Evolutionary conservation across 2,797 vertebrate genomes (phyloP).

Genomic region (Myotis vivesi): DNA sequence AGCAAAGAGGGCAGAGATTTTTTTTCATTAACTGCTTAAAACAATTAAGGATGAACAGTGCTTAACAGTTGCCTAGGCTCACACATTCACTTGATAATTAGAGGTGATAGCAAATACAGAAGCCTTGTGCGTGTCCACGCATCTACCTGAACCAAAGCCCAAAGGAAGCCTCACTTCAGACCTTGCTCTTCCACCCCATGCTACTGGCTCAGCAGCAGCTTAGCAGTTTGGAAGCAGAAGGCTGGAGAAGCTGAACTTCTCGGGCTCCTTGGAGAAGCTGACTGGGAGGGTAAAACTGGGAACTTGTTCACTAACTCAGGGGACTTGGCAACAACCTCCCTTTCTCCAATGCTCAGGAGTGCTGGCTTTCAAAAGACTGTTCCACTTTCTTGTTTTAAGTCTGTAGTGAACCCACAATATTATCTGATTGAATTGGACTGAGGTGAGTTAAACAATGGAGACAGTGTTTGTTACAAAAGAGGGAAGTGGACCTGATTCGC

Average conservation of each 20-base stretch:
- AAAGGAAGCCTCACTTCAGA: neutral
- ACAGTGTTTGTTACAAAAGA: neutral
- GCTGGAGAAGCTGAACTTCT: neutral
- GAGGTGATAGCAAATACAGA: neutral
- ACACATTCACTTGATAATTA: neutral
- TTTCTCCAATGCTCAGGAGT: fast-evolving
- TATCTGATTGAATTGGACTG: neutral
- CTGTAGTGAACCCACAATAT: neutral
- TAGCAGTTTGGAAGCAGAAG: neutral
- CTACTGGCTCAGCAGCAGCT: no score
- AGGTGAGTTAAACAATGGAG: neutral
- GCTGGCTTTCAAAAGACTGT: neutral
- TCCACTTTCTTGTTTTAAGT: neutral
- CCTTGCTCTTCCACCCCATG: neutral
- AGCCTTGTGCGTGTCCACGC: neutral
- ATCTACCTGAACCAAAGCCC: neutral
- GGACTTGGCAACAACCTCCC: neutral
- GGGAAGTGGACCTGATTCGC: neutral
- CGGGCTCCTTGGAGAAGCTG: neutral
- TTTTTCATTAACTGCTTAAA: neutral
- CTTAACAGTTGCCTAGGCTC: neutral
- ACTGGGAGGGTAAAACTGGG: neutral
- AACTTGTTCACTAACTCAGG: neutral
- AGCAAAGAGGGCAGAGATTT: neutral
- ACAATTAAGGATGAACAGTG: neutral